phyloP scores from a whole-genome alignment of 2,888 invertebrate genomes.

The Ethmia dodecea region DNA sequence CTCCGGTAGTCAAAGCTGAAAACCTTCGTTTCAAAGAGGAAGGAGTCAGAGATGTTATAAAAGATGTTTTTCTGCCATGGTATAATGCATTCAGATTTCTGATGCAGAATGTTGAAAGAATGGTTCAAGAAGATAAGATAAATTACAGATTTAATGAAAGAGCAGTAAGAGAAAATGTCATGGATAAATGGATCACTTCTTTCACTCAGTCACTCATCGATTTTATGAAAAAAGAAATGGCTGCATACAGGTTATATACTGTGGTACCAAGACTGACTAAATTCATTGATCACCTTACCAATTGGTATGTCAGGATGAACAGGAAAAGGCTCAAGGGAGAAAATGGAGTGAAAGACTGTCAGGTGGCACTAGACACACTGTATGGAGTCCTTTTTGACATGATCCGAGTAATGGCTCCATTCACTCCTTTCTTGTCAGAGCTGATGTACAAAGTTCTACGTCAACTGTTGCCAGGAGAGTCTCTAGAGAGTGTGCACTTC shows the following conservation, averaged over 20 bases:
- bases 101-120: slow-evolving; percentile 93
- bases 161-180: slow-evolving; percentile 82
- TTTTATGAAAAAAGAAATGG: slow-evolving; percentile 96
- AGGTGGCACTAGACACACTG: slow-evolving; percentile 90
- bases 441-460: slow-evolving; percentile 94
- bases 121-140: slow-evolving; percentile 81
- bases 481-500: slow-evolving; percentile 91
- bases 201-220: slow-evolving; percentile 95
- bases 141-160: slow-evolving; percentile 77
- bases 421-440: slow-evolving; percentile 97
- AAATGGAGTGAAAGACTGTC: slow-evolving; percentile 87
- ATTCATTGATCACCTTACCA: slow-evolving; percentile 98
- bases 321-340: slow-evolving; percentile 96
- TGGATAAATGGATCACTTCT: slow-evolving; percentile 98
- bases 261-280: slow-evolving; percentile 96
- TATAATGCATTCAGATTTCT: slow-evolving; percentile 95
- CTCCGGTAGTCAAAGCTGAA: slow-evolving; percentile 98
- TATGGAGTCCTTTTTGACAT: slow-evolving; percentile 93
- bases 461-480: slow-evolving; percentile 75
- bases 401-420: slow-evolving; percentile 96
- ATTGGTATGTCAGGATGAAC: slow-evolving; percentile 99
- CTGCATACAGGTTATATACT: slow-evolving; percentile 94
- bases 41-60: slow-evolving; percentile 96
- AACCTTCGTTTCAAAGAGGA: slow-evolving; percentile 98
- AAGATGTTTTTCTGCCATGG: slow-evolving; percentile 99